Evolutionary conservation across 2,797 vertebrate genomes (phyloP), one percentile per base, ranked within the genome.

Genomic region (Chrosomus eos): DNA sequence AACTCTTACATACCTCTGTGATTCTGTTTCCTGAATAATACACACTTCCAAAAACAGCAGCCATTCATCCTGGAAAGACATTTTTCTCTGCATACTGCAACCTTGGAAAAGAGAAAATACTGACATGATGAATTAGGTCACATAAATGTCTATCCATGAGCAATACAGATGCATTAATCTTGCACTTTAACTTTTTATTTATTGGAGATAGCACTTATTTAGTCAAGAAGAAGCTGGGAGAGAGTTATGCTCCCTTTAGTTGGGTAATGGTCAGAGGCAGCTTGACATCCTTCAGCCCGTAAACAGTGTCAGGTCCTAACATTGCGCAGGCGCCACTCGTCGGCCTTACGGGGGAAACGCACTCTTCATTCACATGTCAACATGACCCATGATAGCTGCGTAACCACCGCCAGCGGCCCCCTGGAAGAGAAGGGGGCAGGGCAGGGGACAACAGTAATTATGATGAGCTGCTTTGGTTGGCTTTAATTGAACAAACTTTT

Each of bases 401-500:
- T 87, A 89, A 90, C 85, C 70, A 88, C 85, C 84, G 72, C 67
- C 55, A 62, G 85, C 70, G 79, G 62, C 85, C 84, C 85, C 79
- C 72, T 66, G 11, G 51, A 76, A 71, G 79, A 68, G 33, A 67
- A 76, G 74, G 58, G 79, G 76, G 71, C 74, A 75, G 79, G 82
- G 71, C 58, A 80, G 85, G 89, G 82, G 36, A 70, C 51, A 16
- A 51, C 83, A 64, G 64, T 38, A 71, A 72, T 60, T 5, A 60
- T 21, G 33, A 72, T 26, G 86, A 78, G 33, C 55, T 87, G 90
- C 89, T 92, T 92, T 90, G 91, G 92, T 91, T 92, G 90, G 88
- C 85, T 93, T 94, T 95, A 94, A 95, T 94, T 94, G 92, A 93
- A 85, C 90, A 95, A 96, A 96, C 93, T 94, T 94, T 94, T 89